These are phyloP conservation scores for Bos taurus DNA, from an alignment of 2,113 vertebrate genomes.

Conservation along the genomic window ARS-UCD2.0 NC_037330.1:117248501-117249000, in stretches of 20 bases:
- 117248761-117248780: background rate
- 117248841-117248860: accelerated
- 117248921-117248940: constrained; percentile 66
- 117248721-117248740: background rate
- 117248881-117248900: constrained; percentile 48
- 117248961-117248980: constrained; percentile 73
- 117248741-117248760: background rate
- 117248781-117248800: accelerated
- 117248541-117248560: background rate
- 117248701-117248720: background rate
- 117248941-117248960: background rate
- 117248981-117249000: constrained; percentile 67
- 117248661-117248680: background rate
- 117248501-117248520: background rate
- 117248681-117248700: background rate
- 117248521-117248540: accelerated
- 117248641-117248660: accelerated
- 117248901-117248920: constrained; percentile 71
- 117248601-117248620: accelerated
- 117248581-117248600: background rate
- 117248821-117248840: accelerated
- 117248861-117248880: background rate
- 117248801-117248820: background rate
- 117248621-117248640: background rate
- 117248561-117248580: accelerated